Evolutionary conservation across 2,797 vertebrate species (phyloP), one percentile per base, ranked within the genome.

Genomic region (Morus bassanus): DNA sequence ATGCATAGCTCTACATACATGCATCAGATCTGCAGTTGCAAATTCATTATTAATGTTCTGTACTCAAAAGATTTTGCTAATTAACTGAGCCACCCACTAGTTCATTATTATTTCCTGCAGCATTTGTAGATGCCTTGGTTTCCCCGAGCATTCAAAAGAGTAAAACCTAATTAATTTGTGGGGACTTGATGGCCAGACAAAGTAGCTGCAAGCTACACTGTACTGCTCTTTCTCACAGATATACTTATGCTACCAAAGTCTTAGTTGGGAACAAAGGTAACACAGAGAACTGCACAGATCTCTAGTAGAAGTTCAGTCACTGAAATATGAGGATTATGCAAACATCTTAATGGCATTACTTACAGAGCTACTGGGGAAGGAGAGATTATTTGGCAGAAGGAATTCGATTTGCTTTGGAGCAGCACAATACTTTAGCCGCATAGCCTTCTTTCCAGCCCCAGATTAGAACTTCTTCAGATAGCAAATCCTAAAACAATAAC

Each of bases 101-200:
- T 56, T 94, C 57, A 65, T 60, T 86, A 84, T 43, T 28, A 88
- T 64, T 94, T 96, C 88, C 79, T 76, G 31, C 33, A 93, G 57
- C 64, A 80, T 78, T 80, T 88, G 21, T n/a, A 77, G 69, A 85
- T 19, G 24, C 18, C 73, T 73, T 50, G 21, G 24, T 68, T 86
- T 94, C 50, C 64, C 69, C 85, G 48, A 89, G 64, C 88, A 89
- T 74, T 86, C 64, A 81, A 70, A 82, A 92, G 51, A 80, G 22
- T 48, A 75, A 95, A 91, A 89, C 24, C 45, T 78, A 78, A 95
- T 89, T 91, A 91, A 75, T 81, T 84, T 89, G 54, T 50, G 48
- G 22, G 22, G 60, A 54, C 65, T 43, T 56, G 53, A 43, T 8
- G 50, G 85, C n/a, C 91, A 65, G 54, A 75, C 85, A 81, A 88